These are phyloP conservation scores for Tamias sibiricus DNA, from an alignment of 2,113 vertebrate species.

Conservation along the genomic window DNA sequence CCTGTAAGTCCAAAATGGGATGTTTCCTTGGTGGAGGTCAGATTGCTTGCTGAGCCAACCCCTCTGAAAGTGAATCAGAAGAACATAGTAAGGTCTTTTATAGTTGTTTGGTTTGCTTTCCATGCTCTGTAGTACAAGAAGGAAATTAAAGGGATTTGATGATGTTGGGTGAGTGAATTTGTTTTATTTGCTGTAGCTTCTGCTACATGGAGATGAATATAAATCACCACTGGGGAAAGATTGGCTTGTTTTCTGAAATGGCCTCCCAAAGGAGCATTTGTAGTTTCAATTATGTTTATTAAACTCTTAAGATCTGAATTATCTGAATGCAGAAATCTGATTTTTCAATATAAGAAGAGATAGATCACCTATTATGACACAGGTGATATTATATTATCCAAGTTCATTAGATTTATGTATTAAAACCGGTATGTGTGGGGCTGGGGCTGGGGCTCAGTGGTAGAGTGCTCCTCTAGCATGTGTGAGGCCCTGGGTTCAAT, in stretches of 20 bases:
- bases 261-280: slow-evolving; percentile 46
- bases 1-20: not conserved
- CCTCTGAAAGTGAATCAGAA: not conserved
- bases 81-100: not conserved
- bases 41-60: not conserved
- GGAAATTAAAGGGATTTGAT: not conserved
- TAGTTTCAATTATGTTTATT: slow-evolving; percentile 40
- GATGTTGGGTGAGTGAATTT: not conserved
- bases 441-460: too few relatives aligned
- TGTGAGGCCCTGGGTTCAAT: too few relatives aligned
- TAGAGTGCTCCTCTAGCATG: too few relatives aligned
- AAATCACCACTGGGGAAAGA: not conserved
- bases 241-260: slow-evolving; percentile 6
- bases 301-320: slow-evolving; percentile 46
- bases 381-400: slow-evolving; percentile 1
- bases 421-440: slow-evolving; percentile 30
- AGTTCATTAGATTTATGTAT: not conserved
- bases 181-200: not conserved
- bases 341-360: slow-evolving; percentile 29
- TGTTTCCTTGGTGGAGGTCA: slow-evolving; percentile 10
- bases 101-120: not conserved
- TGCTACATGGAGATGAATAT: not conserved
- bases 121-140: not conserved
- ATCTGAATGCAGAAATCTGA: slow-evolving; percentile 55
- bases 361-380: slow-evolving; percentile 12